Base-by-base conservation (phyloP, 2,113 vertebrate genomes). In the Sinocyclocheilus maitianheensis region DNA sequence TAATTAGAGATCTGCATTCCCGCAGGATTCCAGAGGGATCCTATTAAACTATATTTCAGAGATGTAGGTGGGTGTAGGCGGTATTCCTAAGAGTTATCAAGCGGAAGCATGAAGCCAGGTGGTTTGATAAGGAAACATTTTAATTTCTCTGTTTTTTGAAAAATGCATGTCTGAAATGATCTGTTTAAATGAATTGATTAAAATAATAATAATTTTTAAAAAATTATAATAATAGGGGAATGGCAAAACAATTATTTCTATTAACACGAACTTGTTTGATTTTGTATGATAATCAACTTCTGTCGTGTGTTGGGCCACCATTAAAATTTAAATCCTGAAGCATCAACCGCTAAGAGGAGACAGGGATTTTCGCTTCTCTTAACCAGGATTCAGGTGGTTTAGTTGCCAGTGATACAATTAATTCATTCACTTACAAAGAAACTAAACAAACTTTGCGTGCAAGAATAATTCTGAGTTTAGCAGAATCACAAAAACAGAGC, bases 71-170 rank as follows among this genome's bases (percentile, higher is more conserved):
- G 14, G 76, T 77, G 48, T 55, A 16, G 76, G 76, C 16, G 26
- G 76, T 26, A 55, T 77, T 77, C 76, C 26, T 77, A 53, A 16
- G 75, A 53, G 46, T 77, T 77, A 51, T 30, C 48, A 77, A 53
- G 75, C 3, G 7, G 48, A 77, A 53, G 14, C 11, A 48, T 34
- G 75, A 26, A 53, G 48, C 5, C 40, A 51, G 74, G 12, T 13
- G 7, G 22, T 62, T 60, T 60, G 55, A 60, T 22, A 60, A 60
- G 20, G 22, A 22, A 22, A 60, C 8, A 58, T 20, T 0, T 14
- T 1, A 13, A 71, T 30, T 34, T 34, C 26, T 30, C 5, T 34
- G 4, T 26, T 69, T 69, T 18, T 69, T 18, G 1, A 55, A 55
- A 0, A 71, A 71, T 26, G 24, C 26, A 71, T 71, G 5, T 26